Conservation (phyloP, 2,113 vertebrate species). For the Strix uralensis region DNA sequence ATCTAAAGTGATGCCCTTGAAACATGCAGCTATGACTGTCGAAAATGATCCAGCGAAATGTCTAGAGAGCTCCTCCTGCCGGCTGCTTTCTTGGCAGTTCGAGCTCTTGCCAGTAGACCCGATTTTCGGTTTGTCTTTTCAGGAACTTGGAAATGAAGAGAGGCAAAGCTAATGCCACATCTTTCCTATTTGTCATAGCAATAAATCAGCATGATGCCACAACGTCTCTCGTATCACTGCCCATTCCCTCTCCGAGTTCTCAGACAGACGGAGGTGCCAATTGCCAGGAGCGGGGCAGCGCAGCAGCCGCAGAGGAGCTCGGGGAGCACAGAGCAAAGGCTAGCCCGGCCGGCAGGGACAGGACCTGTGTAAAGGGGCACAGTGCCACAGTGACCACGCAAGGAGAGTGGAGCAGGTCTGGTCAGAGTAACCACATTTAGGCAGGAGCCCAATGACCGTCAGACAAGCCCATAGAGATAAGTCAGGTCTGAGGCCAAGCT, state of each 20-base stretch:
- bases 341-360: not conserved
- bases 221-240: fast-evolving
- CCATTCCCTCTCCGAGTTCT: not conserved
- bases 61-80: conserved; percentile 60
- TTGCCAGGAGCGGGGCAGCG: not conserved
- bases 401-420: not conserved
- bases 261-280: not conserved
- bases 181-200: not conserved
- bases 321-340: not conserved
- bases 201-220: not conserved
- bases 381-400: not conserved
- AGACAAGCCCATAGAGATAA: not conserved
- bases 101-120: fast-evolving
- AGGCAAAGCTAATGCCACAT: not conserved
- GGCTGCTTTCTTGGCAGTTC: not conserved
- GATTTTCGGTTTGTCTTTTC: not conserved
- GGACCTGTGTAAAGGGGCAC: not conserved
- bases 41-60: not conserved
- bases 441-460: not conserved
- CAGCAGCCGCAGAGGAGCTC: not conserved
- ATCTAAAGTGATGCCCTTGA: not conserved
- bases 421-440: not conserved
- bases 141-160: not conserved
- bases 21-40: not conserved
- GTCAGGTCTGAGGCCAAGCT: not conserved